A percentile compares a stretch with the other conserved stretches of the same genome.
Evolutionary conservation across 2,797 vertebrate species (phyloP).

Genomic region (Cossypha heuglini): DNA sequence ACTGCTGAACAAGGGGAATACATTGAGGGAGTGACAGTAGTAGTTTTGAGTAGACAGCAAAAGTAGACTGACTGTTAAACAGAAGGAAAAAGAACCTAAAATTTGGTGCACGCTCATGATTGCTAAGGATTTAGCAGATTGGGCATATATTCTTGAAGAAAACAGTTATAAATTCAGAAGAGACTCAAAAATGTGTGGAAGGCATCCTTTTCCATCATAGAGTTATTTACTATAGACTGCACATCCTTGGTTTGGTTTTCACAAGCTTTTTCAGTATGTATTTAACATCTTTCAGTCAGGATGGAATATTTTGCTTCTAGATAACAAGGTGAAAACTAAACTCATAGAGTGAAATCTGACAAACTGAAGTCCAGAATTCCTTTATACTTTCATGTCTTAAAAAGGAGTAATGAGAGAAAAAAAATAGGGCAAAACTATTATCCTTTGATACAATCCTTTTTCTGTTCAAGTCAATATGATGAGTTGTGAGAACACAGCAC

Average conservation of each 20-base stretch:
- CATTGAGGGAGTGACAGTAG: neutral
- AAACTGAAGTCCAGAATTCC: neutral
- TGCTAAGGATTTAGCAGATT: neutral
- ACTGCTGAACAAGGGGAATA: neutral
- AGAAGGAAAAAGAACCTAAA: neutral
- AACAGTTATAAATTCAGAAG: neutral
- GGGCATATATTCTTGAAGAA: neutral
- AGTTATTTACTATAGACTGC: neutral
- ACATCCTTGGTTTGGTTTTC: neutral
- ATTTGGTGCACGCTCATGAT: neutral
- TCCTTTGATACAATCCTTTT: neutral
- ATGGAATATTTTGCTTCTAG: neutral
- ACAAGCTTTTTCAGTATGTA: neutral
- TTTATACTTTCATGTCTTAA: neutral
- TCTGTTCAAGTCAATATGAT: neutral
- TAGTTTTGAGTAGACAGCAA: neutral
- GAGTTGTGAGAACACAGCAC: neutral
- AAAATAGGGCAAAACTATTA: neutral
- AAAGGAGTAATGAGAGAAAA: neutral
- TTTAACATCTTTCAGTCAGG: neutral
- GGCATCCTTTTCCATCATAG: neutral
- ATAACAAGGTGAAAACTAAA: neutral
- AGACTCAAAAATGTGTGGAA: neutral
- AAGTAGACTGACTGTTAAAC: neutral
- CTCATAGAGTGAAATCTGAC: neutral